Conservation (phyloP, 2,888 invertebrate genomes). For the Shargacucullia verbasci region DNA sequence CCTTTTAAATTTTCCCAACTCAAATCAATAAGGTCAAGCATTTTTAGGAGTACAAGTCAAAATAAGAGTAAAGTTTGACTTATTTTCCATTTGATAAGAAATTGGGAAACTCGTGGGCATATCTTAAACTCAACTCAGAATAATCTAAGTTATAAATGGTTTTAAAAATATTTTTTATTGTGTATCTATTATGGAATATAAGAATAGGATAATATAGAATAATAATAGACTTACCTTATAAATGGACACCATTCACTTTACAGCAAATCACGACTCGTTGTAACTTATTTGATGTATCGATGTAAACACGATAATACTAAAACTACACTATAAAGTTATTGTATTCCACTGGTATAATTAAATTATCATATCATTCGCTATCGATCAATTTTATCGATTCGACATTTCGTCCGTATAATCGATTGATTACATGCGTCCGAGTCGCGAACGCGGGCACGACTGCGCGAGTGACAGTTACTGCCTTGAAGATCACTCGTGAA, state of each 20-base stretch:
- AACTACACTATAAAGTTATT: constrained; percentile 12
- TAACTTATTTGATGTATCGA: constrained; percentile 9
- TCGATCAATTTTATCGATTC: constrained; percentile 43
- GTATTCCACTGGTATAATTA: constrained; percentile 22
- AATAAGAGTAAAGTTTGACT: too few relatives aligned
- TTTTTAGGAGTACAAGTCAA: too few relatives aligned
- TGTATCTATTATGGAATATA: too few relatives aligned
- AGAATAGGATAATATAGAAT: constrained; percentile 6
- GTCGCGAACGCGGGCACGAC: constrained; percentile 37
- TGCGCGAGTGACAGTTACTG: constrained; percentile 46
- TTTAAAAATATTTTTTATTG: too few relatives aligned
- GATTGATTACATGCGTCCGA: constrained; percentile 46
- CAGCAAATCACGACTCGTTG: constrained; percentile 11
- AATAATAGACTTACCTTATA: constrained; percentile 47
- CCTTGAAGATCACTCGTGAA: constrained; percentile 50
- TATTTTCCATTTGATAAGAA: too few relatives aligned
- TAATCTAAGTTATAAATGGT: too few relatives aligned
- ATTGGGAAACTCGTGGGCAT: too few relatives aligned
- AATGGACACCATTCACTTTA: constrained; percentile 55
- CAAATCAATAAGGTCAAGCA: too few relatives aligned
- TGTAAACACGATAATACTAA: constrained; percentile 6
- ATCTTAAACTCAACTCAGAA: too few relatives aligned
- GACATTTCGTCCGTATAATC: constrained; percentile 31
- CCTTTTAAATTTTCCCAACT: too few relatives aligned
- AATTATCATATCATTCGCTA: constrained; percentile 16